These are phyloP conservation scores for Drosophila limbata DNA, from an alignment of 2,888 invertebrate genomes.

Conservation along the genomic window DNA sequence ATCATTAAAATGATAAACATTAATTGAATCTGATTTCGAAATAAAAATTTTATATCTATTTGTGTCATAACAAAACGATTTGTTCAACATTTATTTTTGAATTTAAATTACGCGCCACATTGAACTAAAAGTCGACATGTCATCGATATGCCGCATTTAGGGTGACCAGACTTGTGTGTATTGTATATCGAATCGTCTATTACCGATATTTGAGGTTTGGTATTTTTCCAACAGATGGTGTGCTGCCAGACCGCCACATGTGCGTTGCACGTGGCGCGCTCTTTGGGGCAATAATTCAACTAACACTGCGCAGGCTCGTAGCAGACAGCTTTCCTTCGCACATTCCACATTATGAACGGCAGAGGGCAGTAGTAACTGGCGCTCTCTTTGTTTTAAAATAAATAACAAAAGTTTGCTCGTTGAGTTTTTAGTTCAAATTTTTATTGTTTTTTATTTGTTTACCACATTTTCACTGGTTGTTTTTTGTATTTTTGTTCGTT, in stretches of 20 bases:
- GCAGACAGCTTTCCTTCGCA: slow-evolving; percentile 19
- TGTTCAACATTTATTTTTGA: too few relatives aligned
- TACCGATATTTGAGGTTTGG: too few relatives aligned
- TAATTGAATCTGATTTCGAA: too few relatives aligned
- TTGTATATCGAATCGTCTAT: too few relatives aligned
- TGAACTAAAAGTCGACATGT: neutral
- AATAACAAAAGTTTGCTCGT: neutral
- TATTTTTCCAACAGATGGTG: too few relatives aligned
- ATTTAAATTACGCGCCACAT: neutral
- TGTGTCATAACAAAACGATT: too few relatives aligned
- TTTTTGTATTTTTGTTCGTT: slow-evolving; percentile 45
- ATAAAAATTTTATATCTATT: too few relatives aligned
- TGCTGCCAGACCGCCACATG: too few relatives aligned
- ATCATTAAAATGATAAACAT: too few relatives aligned
- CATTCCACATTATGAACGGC: accelerated
- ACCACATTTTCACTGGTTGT: slow-evolving; percentile 74
- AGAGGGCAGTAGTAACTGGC: slow-evolving; percentile 34
- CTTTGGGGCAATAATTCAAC: neutral
- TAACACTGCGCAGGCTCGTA: neutral
- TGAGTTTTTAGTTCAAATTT: slow-evolving; percentile 58
- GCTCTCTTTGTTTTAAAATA: slow-evolving; percentile 25
- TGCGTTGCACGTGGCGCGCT: neutral
- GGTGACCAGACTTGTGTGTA: neutral
- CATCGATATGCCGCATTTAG: neutral
- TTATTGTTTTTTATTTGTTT: slow-evolving; percentile 66